Evolutionary conservation across 2,797 vertebrate genomes (phyloP).

Genomic region (Strix occidentalis): DNA sequence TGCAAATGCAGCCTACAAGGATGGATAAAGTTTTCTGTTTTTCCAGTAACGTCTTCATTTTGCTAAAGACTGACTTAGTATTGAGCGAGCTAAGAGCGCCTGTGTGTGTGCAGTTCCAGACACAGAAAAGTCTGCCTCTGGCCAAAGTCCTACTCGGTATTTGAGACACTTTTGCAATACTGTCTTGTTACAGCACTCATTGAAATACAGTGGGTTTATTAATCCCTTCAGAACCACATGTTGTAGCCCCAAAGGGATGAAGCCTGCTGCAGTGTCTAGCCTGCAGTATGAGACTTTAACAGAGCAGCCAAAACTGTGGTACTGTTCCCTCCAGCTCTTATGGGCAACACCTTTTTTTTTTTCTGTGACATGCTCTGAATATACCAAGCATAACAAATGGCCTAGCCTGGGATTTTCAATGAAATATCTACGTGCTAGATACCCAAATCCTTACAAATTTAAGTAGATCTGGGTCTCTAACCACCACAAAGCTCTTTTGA

Average conservation of each 20-base stretch:
- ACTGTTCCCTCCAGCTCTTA: not conserved
- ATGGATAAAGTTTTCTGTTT: constrained; percentile 19
- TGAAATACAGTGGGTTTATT: constrained; percentile 14
- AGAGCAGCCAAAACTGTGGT: not conserved
- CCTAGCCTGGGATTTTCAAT: not conserved
- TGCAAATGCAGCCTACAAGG: constrained; percentile 64
- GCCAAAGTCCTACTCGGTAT: not conserved
- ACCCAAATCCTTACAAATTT: not conserved
- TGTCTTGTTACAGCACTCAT: not conserved
- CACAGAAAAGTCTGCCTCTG: not conserved
- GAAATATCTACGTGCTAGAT: not conserved
- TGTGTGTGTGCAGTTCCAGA: not conserved
- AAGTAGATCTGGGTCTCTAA: not conserved
- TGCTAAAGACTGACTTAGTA: not conserved
- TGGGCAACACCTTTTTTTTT: not conserved
- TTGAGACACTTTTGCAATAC: not conserved
- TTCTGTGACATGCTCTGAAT: not conserved
- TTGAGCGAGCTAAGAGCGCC: fast-evolving
- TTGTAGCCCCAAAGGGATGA: not conserved
- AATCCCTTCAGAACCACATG: constrained; percentile 1
- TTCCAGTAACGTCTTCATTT: constrained; percentile 19
- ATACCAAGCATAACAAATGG: not conserved
- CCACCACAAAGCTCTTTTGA: not conserved
- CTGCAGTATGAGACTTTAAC: not conserved
- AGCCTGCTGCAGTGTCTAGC: not conserved